Percentiles rank a stretch among this genome's conserved stretches.
These are phyloP conservation scores for Poeciliopsis presidionis DNA, from an alignment of 2,797 vertebrate genomes.

Conservation along the genomic window DNA sequence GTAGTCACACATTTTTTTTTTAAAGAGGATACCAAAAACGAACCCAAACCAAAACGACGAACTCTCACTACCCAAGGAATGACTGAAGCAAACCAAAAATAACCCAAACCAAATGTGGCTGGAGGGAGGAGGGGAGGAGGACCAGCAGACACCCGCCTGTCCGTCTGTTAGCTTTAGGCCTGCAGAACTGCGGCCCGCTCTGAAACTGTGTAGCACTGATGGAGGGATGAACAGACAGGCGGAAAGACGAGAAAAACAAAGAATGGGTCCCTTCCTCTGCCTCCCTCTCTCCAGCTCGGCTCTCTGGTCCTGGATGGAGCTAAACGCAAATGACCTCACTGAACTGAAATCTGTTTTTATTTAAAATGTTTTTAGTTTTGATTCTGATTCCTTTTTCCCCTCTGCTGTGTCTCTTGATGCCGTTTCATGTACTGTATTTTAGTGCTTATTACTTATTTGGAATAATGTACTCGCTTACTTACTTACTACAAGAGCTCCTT, in stretches of 20 bases:
- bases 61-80: conserved; percentile 69
- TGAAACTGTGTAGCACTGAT: conserved; percentile 52
- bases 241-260: conserved; percentile 37
- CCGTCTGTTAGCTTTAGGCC: conserved; percentile 62
- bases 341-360: conserved; percentile 81
- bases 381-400: conserved; percentile 74
- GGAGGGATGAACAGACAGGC: conserved; percentile 42
- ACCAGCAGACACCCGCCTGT: conserved; percentile 46
- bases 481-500: conserved; percentile 74
- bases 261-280: conserved; percentile 50
- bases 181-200: conserved; percentile 33
- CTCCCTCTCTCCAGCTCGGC: conserved; percentile 69
- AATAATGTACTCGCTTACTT: conserved; percentile 79
- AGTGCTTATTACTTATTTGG: conserved; percentile 82
- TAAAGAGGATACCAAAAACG: conserved; percentile 81
- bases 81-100: conserved; percentile 85
- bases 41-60: conserved; percentile 61
- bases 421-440: conserved; percentile 81
- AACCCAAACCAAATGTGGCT: conserved; percentile 80
- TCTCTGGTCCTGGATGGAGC: conserved; percentile 83
- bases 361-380: conserved; percentile 57
- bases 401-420: conserved; percentile 82
- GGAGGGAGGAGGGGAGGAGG: conserved; percentile 75
- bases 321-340: conserved; percentile 86
- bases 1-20: conserved; percentile 63